Percentiles rank a stretch among this genome's conserved stretches.
Evolutionary conservation across 2,113 vertebrate genomes (phyloP).

Genomic region (Pseudopodoces humilis): DNA sequence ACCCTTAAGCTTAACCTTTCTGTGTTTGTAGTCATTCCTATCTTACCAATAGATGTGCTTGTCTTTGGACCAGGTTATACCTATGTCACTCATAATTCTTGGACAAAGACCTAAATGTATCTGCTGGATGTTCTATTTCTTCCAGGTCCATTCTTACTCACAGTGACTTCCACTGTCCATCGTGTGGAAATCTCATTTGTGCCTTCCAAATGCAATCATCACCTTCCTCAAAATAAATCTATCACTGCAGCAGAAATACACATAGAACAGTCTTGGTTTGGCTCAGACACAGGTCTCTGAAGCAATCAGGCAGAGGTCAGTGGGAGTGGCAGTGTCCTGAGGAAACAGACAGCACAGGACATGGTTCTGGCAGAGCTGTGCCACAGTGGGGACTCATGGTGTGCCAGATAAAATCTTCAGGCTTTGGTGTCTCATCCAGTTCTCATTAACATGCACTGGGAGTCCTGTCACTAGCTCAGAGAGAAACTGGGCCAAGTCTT

Average conservation of each 20-base stretch:
- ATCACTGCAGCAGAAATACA: not conserved
- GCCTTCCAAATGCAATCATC: not conserved
- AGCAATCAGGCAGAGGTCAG: not conserved
- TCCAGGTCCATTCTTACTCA: not conserved
- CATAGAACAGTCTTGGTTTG: not conserved
- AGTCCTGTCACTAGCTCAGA: not conserved
- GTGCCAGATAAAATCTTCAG: not conserved
- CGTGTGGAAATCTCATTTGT: not conserved
- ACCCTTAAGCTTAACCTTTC: not conserved
- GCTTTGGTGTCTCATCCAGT: not conserved
- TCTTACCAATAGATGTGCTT: not conserved
- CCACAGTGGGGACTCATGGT: not conserved
- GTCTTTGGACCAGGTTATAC: not conserved
- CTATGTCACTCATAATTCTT: not conserved
- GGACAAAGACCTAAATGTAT: not conserved
- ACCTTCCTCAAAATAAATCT: not conserved
- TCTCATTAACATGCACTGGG: not conserved
- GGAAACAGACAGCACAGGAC: not conserved
- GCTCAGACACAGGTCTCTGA: not conserved
- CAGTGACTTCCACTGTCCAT: accelerated
- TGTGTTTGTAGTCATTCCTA: not conserved
- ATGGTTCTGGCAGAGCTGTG: not conserved
- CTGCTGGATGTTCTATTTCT: not conserved
- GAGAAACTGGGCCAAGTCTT: constrained; percentile 32
- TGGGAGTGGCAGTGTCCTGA: not conserved